Base-by-base conservation (phyloP, 2,888 invertebrate genomes). In the Hymenopus coronatus region DNA sequence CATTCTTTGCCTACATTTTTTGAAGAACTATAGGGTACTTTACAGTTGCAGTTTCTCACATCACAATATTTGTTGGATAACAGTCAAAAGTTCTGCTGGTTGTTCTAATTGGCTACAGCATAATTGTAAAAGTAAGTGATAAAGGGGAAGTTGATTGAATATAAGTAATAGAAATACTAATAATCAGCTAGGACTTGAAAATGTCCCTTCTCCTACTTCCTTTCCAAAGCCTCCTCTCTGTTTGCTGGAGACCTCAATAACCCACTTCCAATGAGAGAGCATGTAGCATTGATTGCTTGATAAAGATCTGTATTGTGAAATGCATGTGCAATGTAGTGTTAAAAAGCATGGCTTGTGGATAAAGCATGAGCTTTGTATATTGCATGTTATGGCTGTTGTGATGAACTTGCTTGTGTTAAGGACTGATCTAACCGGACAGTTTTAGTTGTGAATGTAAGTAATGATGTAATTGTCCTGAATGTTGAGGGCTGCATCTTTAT, bases 221-320 rank as follows among this genome's bases (percentile, higher is more conserved):
- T 70, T 70, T 25, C 54, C 54, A 70, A 70, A 70, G 54, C 54
- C 54, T 70, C 54, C 54, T 25, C 15, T 70, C 54, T 70, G 54
- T 70, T 70, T 70, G 54, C 54, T 70, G 20, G 54, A 70, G 54
- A 15, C 54, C 54, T 70, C 54, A 70, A 20, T 1, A 70, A 25
- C 54, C 54, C 25, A 70, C 54, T 70, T 70, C 54, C 83, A 88
- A 84, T 88, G 88, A 89, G 89, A 89, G 88, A 88, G 89, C 89
- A 89, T 88, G 89, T 88, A 33, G 84, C 88, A 89, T 89, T 82
- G 82, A 70, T 88, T 88, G 82, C 54, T 25, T 89, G 70, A 30
- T 20, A 28, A 54, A 40, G 28, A 30, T 54, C 54, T 54, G 12
- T 84, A 40, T 88, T 28, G 28, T 28, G 54, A 46, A 25, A 82